Evolutionary conservation across 2,797 vertebrate genomes (phyloP), one percentile per base, ranked within the genome.

Genomic region (Rachycentron canadum): DNA sequence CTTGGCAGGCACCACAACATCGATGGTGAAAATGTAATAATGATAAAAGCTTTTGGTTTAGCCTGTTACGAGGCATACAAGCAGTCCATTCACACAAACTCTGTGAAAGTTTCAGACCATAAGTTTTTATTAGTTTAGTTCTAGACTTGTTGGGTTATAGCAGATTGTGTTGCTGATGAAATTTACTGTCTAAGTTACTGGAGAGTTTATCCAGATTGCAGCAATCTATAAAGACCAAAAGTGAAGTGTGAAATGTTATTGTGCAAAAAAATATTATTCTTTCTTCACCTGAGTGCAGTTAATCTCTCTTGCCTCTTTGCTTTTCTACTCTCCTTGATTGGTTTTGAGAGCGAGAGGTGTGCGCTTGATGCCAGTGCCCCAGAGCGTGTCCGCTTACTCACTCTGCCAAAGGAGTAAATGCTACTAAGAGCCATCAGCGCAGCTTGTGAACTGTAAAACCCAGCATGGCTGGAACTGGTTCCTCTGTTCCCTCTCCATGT

Each of bases 371-470:
- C 80, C 76, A 67, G 55, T 17, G 64, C 67, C 84, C 79, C 60
- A 52, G 71, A 89, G 78, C 57, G 60, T 81, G 88, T 86, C 83
- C 40, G 49, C 73, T 84, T 72, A 72, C 81, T 82, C 70, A 32
- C 67, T 36, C 61, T 81, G 86, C 87, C 84, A 88, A 79, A 74
- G 64, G 21, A 80, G 66, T 81, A 88, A 89, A 86, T 63, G 77
- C 59, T 76, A 23, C 79, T 77, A 81, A 80, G 72, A 83, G 82
- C 82, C 65, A 69, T 82, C 81, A 81, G 84, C 60, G 30, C 77
- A 19, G 70, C 82, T 77, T 78, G 85, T 84, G 76, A 88, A 77
- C 80, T 80, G 86, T 74, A 58, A 85, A 76, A 75, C 70, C 67
- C 73, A 68, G 79, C 68, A 25, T 73, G 53, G 68, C 73, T 78